Evolutionary conservation across 1,140 invertebrate genomes (phyloP), one percentile per base, ranked within the genome.

Genomic region (Sesamia nonagrioides): DNA sequence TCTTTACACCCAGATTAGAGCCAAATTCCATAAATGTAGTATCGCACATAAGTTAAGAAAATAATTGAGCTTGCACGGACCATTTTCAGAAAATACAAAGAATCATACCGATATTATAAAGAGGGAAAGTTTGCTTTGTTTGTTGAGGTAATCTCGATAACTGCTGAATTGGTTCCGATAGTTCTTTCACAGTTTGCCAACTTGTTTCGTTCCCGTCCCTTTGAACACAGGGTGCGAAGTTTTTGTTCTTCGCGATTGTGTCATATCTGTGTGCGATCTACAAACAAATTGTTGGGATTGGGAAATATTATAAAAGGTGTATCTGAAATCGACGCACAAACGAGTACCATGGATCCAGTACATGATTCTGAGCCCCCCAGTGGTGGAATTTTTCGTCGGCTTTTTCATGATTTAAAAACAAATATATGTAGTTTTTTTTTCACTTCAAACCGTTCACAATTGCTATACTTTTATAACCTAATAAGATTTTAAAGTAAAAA

Each of bases 171-270:
- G 68, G 54, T 71, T 71, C 54, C 68, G 68, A 54, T 71, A 54
- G 68, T 71, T 71, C 48, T 71, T 71, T 71, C 68, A 71, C 27
- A 27, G 68, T 71, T 50, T 71, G n/a, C 68, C 17, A 71, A 71
- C 48, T 71, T 71, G 68, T 71, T 71, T 54, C 40, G 37, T 66
- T 66, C 61, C 61, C 61, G 11, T 66, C 61, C 61, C 61, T 66
- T 42, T 18, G 61, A 66, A 42, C 66, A 50, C 18, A 50, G 66
- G 66, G 42, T 48, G 66, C 45, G 66, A 69, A 69, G 66, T 69
- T 69, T 50, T 50, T 66, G 66, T 69, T 66, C 42, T 50, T 50
- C 45, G 18, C 66, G 66, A 21, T 69, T 69, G 48, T 71, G 18
- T 71, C 48, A 71, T 71, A 71, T 71, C 48, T 69, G 11, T 33